Evolutionary conservation across 2,797 vertebrate genomes (phyloP).

Genomic region (Meda fulgida): DNA sequence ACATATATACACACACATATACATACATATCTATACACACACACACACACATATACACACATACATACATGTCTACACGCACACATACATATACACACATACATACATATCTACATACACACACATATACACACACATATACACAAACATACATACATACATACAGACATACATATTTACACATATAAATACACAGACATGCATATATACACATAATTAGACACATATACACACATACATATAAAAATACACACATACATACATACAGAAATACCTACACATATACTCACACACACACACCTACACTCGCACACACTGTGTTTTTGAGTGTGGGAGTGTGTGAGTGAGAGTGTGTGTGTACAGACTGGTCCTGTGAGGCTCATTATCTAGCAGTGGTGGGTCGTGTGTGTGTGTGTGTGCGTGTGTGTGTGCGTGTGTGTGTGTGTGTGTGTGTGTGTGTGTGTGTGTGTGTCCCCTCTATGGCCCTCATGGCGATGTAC

Average conservation of each 20-base stretch:
- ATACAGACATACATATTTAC: fast-evolving
- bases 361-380: slow-evolving; percentile 66
- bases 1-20: fast-evolving
- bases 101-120: fast-evolving
- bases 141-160: no score
- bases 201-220: fast-evolving
- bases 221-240: no score
- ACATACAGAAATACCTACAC: no score
- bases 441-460: slow-evolving; percentile 78
- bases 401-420: slow-evolving; percentile 24
- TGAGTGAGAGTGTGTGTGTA: slow-evolving; percentile 33
- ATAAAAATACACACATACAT: no score
- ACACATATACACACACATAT: no score
- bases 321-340: no score
- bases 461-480: slow-evolving; percentile 80
- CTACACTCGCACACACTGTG: no score
- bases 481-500: slow-evolving; percentile 85
- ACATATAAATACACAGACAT: no score
- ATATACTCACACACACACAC: no score
- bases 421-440: slow-evolving; percentile 58
- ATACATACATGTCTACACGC: fast-evolving
- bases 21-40: fast-evolving
- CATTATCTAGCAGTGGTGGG: slow-evolving; percentile 73
- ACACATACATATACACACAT: fast-evolving
- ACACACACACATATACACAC: fast-evolving